Base-by-base conservation (phyloP, 1,140 invertebrate genomes). In the Bradysia coprophila region DNA sequence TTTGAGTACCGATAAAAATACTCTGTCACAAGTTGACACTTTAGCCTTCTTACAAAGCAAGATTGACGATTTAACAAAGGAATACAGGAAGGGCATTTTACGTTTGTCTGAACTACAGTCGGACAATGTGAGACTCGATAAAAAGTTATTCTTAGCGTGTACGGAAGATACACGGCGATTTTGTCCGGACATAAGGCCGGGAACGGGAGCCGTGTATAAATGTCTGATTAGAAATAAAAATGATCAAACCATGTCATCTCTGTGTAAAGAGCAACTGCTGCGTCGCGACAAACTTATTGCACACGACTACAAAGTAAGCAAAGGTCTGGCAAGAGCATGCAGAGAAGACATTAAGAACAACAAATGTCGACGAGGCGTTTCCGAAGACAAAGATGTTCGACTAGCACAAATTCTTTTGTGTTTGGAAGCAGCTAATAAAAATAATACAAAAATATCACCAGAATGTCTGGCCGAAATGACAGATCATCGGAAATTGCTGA, bases 391-490 rank as follows among this genome's bases (percentile, higher is more conserved):
- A 59, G 79, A 82, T 51, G 76, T 90, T 15, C 70, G 84, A 44
- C 64, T 96, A 22, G 88, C 91, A 13, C 81, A 89, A 59, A 88
- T 98, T 47, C 67, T 98, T 28, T 61, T 96, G 0, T 98, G 93
- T 63, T 66, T 98, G 41, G 93, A 97, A 64, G 79, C 79, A 46
- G 78, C 80, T 6, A 67, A 78, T 22, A 82, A 81, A 57, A 84
- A 84, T 62, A 81, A 71, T 21, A 75, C 72, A 36, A 74, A 75
- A 53, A 64, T 90, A 4, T 68, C 74, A 16, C 56, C 68, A 1
- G 78, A 85, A 48, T 93, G 86, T 53, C 81, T 83, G 49, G 68
- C 70, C 11, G 91, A 97, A 67, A 83, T 98, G 73, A 72, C 78
- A 43, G 81, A 90, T 51, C 88, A 97, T 58, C 69, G 93, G 9